phyloP scores from a whole-genome alignment of 2,888 invertebrate species.

The Abrostola triplasia region DNA sequence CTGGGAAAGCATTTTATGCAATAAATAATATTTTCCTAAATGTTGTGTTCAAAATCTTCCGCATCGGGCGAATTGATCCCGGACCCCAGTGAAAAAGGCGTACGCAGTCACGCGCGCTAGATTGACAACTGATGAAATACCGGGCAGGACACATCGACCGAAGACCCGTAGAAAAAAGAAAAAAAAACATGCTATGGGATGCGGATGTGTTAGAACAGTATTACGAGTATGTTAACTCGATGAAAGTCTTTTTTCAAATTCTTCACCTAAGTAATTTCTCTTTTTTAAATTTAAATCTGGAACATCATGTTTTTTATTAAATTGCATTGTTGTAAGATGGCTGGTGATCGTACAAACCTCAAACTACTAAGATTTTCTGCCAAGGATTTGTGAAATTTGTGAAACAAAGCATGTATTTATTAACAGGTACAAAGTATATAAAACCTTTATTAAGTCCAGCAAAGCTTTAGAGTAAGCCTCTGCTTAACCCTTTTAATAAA shows the following conservation, averaged over 20 bases:
- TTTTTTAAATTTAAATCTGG: too few species aligned
- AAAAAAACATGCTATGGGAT: too few species aligned
- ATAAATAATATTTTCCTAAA: slow-evolving; percentile 24
- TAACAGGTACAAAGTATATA: background rate
- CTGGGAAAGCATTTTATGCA: slow-evolving; percentile 27
- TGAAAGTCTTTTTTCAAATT: background rate
- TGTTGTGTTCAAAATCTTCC: slow-evolving; percentile 66
- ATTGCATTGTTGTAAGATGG: too few species aligned
- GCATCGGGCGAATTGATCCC: slow-evolving; percentile 73
- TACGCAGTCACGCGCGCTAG: slow-evolving; percentile 74
- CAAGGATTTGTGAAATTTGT: too few species aligned
- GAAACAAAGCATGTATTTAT: too few species aligned
- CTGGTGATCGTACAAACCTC: too few species aligned
- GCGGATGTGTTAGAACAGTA: too few species aligned
- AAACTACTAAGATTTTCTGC: too few species aligned
- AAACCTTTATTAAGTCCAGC: too few species aligned
- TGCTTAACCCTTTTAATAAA: background rate
- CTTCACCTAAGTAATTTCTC: too few species aligned
- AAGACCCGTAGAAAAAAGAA: slow-evolving; percentile 51
- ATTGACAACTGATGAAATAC: slow-evolving; percentile 80
- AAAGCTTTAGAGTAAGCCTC: too few species aligned
- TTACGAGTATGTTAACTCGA: slow-evolving; percentile 14
- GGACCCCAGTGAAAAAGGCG: slow-evolving; percentile 59
- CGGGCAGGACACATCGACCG: slow-evolving; percentile 47
- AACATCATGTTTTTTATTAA: too few species aligned